Evolutionary conservation across 2,797 vertebrate species (phyloP).

Genomic region (Alcedo atthis): DNA sequence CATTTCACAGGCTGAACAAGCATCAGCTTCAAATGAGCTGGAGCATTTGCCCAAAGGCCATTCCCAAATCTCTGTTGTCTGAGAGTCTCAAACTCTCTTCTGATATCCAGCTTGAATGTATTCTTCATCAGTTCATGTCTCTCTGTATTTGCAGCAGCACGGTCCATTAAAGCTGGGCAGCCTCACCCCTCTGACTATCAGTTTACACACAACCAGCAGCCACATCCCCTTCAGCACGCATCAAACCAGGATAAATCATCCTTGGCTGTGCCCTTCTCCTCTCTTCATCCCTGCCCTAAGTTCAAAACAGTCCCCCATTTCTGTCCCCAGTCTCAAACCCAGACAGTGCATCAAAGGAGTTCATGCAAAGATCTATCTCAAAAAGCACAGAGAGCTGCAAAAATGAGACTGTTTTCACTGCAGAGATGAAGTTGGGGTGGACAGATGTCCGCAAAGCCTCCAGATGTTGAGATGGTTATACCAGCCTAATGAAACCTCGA

Average conservation of each 20-base stretch:
- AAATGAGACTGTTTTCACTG: neutral
- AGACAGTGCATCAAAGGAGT: neutral
- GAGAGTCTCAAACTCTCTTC: constrained; percentile 35
- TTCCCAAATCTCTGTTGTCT: constrained; percentile 68
- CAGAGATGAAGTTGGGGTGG: neutral
- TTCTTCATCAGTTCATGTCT: constrained; percentile 36
- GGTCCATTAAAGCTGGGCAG: neutral
- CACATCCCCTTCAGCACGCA: neutral
- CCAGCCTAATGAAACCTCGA: neutral
- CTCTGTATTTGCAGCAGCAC: constrained; percentile 43
- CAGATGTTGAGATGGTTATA: neutral
- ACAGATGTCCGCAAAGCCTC: neutral
- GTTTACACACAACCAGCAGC: neutral
- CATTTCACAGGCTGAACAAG: constrained; percentile 67
- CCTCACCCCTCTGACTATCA: neutral
- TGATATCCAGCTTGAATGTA: constrained; percentile 55
- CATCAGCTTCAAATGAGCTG: constrained; percentile 67
- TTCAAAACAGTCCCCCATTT: neutral
- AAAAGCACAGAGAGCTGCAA: neutral
- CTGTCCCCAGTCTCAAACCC: neutral
- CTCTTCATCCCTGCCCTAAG: neutral
- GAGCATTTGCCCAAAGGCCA: constrained; percentile 54
- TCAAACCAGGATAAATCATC: neutral
- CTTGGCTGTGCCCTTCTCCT: neutral
- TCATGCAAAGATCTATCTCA: neutral